phyloP scores from a whole-genome alignment of 2,888 invertebrate species.

The Drosophila pegasa region DNA sequence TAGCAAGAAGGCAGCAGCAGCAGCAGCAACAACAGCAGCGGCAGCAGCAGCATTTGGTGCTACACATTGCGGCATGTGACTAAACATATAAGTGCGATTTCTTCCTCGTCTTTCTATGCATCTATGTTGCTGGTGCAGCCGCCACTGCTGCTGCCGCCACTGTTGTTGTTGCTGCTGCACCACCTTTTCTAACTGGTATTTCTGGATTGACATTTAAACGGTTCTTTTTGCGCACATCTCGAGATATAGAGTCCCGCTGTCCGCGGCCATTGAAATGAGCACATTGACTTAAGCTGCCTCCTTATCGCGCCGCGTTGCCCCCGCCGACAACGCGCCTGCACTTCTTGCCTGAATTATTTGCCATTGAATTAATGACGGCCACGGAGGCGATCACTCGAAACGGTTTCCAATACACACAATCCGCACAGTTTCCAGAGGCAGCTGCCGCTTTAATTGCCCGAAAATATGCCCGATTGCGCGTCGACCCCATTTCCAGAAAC shows the following conservation, averaged over 20 bases:
- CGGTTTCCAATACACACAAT: slow-evolving; percentile 20
- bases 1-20: slow-evolving; percentile 41
- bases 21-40: slow-evolving; percentile 28
- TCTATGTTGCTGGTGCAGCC: slow-evolving; percentile 8
- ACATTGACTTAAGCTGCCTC: slow-evolving; percentile 71
- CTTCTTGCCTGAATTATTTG: slow-evolving; percentile 54
- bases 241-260: slow-evolving; percentile 64
- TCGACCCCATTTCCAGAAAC: slow-evolving; percentile 36
- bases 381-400: slow-evolving; percentile 16
- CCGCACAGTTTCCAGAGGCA: slow-evolving; percentile 11
- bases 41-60: slow-evolving; percentile 56
- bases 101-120: slow-evolving; percentile 51
- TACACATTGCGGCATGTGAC: slow-evolving; percentile 70
- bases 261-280: slow-evolving; percentile 70
- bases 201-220: slow-evolving; percentile 82
- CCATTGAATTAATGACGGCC: slow-evolving; percentile 47
- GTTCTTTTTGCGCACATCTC: slow-evolving; percentile 79
- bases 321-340: slow-evolving; percentile 53
- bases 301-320: slow-evolving; percentile 54
- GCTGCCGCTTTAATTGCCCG: slow-evolving; percentile 30
- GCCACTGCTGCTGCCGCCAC: slow-evolving; percentile 14
- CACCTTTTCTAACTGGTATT: slow-evolving; percentile 80
- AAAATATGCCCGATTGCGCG: slow-evolving; percentile 18
- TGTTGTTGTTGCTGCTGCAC: slow-evolving; percentile 48
- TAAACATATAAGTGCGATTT: slow-evolving; percentile 73